Base-by-base conservation (phyloP, 2,113 vertebrate genomes). In the Tragelaphus scriptus region DNA sequence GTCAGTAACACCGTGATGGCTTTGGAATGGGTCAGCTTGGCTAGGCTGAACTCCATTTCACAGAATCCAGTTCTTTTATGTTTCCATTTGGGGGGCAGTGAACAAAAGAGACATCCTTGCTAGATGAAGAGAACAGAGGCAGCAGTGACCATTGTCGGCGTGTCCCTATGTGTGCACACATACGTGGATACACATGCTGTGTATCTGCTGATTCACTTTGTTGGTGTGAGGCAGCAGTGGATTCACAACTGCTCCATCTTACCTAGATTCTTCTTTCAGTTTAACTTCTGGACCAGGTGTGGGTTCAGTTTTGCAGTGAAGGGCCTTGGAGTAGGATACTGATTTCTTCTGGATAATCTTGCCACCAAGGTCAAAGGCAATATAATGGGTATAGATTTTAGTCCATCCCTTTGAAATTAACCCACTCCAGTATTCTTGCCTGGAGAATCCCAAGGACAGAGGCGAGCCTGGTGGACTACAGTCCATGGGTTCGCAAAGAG, bases 141-240 rank as follows among this genome's bases (percentile, higher is more conserved):
- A 61, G 12, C 0, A 12, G n/a, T 7, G 16, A 4, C 5, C 11
- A 36, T 65, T 49, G 25, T 30, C n/a, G 0, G 6, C 4, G 1
- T 3, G 19, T 6, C n/a, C 28, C 36, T 15, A 15, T 32, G 0
- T 55, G 26, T n/a, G 49, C 49, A 32, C 40, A 65, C 15, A 6
- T 4, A 0, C 0, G 13, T 28, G 28, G 2, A 2, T 21, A 47
- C 30, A 47, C 3, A 1, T 0, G 14, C 2, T 93, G n/a, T 3
- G 0, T 3, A 61, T 81, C 71, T 86, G 10, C 14, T 36, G 14
- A 49, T 51, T 90, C 21, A 53, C 8, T 90, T 81, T 23, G 59
- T 17, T 56, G 25, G 32, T 2, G 2, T 12, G 32, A 89, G 89
- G 25, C 55, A 49, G 28, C 53, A 36, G 21, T 87, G 17, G 21